These are phyloP conservation scores for Drosophila nikananu DNA, from an alignment of 1,140 invertebrate genomes.

Conservation along the genomic window DNA sequence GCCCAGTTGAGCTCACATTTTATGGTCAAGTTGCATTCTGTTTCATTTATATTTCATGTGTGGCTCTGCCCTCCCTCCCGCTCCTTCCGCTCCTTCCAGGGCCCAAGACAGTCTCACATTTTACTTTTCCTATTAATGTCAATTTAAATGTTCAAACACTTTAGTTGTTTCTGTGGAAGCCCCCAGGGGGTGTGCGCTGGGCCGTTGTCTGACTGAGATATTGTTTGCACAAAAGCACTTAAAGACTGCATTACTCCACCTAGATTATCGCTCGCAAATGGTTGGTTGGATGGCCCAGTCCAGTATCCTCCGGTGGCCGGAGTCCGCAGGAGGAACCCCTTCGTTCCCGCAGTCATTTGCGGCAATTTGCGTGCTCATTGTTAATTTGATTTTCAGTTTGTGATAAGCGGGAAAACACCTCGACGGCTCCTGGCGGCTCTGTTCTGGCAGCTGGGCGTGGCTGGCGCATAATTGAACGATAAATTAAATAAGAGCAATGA, in stretches of 20 bases:
- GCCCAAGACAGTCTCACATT: slow-evolving; percentile 48
- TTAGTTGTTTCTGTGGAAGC: slow-evolving; percentile 22
- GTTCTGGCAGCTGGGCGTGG: slow-evolving; percentile 26
- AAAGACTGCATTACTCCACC: slow-evolving; percentile 42
- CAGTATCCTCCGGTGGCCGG: background rate
- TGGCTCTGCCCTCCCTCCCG: slow-evolving; percentile 20
- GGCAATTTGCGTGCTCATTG: slow-evolving; percentile 77
- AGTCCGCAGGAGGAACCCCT: background rate
- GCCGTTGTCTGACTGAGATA: slow-evolving; percentile 38
- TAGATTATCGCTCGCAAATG: slow-evolving; percentile 45
- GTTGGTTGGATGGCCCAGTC: slow-evolving; percentile 33
- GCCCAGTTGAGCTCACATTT: slow-evolving; percentile 56
- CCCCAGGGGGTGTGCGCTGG: slow-evolving; percentile 5
- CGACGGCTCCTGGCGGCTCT: slow-evolving; percentile 23
- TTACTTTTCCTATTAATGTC: slow-evolving; percentile 61
- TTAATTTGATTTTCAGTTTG: slow-evolving; percentile 72
- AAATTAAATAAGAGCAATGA: slow-evolving; percentile 66
- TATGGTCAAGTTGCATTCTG: slow-evolving; percentile 63
- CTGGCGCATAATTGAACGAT: slow-evolving; percentile 75
- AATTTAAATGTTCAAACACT: slow-evolving; percentile 64
- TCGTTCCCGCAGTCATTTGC: slow-evolving; percentile 59
- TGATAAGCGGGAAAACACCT: slow-evolving; percentile 69
- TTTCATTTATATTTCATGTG: slow-evolving; percentile 74
- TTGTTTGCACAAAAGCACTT: slow-evolving; percentile 55
- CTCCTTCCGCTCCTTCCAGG: slow-evolving; percentile 1